Conservation (phyloP, 2,797 vertebrate genomes). For the Aotus griseimembra region DNA sequence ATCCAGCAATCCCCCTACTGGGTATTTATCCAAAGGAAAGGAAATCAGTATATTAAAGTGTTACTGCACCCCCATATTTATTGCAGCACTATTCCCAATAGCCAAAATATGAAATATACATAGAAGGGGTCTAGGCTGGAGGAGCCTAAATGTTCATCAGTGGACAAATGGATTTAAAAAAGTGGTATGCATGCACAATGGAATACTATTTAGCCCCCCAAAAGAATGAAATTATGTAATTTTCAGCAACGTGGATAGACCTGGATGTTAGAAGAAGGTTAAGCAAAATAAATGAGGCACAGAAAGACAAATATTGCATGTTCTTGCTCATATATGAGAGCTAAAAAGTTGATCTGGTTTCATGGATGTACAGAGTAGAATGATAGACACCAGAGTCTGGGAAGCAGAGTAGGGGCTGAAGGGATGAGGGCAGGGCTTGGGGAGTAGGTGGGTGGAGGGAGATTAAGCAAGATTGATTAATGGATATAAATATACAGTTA, state of each 20-base stretch:
- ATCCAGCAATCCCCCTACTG: neutral
- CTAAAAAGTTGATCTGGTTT: neutral
- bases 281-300: neutral
- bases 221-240: neutral
- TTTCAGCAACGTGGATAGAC: neutral
- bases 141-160: neutral
- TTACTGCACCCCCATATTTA: neutral
- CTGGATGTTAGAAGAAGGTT: neutral
- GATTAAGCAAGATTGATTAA: neutral
- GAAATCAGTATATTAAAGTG: neutral
- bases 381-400: neutral
- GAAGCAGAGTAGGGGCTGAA: neutral
- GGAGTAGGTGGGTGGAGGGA: neutral
- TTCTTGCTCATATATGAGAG: neutral
- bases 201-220: neutral
- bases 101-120: neutral
- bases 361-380: neutral
- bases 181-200: neutral
- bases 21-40: neutral
- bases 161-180: neutral
- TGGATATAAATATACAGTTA: neutral
- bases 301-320: neutral
- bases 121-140: no score
- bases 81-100: neutral
- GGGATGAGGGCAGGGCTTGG: neutral